These are phyloP conservation scores for Odontomyia ornata DNA, from an alignment of 2,888 invertebrate genomes.

Conservation along the genomic window DNA sequence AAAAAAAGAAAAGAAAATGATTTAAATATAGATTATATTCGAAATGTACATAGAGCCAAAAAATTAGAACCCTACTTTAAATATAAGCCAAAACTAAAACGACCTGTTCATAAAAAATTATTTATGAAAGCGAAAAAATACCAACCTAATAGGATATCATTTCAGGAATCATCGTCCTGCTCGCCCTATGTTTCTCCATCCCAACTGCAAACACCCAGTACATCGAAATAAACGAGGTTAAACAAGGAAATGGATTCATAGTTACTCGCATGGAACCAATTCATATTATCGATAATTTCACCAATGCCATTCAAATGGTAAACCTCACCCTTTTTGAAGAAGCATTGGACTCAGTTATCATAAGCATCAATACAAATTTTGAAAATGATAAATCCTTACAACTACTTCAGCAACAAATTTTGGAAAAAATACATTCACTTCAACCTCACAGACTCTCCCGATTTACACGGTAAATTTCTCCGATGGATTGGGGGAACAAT, in stretches of 20 bases:
- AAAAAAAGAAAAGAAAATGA: not conserved
- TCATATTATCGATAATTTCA: not conserved
- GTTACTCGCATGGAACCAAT: not conserved
- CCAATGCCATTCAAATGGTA: not conserved
- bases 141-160: conserved; percentile 16
- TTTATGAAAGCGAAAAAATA: not conserved
- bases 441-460: not conserved
- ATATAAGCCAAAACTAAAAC: not conserved
- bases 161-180: not conserved
- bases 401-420: not conserved
- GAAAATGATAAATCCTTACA: not conserved
- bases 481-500: not conserved
- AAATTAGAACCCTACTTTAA: not conserved
- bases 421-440: not conserved
- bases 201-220: not conserved
- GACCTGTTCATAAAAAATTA: conserved; percentile 5
- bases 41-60: conserved; percentile 6
- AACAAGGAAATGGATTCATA: conserved; percentile 15
- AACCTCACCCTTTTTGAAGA: not conserved
- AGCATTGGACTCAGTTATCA: not conserved
- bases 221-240: not conserved
- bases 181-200: conserved; percentile 17
- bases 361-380: not conserved
- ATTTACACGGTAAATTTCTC: not conserved
- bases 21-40: not conserved